Conservation (phyloP, 2,113 vertebrate genomes). For the Equus quagga region DNA sequence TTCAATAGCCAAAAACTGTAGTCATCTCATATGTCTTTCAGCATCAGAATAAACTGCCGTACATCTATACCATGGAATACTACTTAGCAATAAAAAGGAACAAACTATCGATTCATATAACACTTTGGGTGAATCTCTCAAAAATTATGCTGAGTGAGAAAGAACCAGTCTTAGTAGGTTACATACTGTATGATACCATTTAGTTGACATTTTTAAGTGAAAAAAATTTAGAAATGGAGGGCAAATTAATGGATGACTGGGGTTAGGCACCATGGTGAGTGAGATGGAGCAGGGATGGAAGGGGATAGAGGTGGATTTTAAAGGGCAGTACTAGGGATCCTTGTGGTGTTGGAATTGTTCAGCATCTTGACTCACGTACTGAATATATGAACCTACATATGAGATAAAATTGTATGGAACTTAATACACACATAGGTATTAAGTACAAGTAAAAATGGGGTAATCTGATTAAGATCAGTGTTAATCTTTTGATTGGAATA, state of each 20-base stretch:
- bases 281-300: background rate
- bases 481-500: background rate
- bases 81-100: background rate
- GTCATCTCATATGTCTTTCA: background rate
- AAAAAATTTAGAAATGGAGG: background rate
- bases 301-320: background rate
- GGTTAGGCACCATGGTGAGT: background rate
- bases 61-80: background rate
- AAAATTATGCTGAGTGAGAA: background rate
- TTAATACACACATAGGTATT: background rate
- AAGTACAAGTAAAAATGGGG: background rate
- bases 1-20: background rate
- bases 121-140: background rate
- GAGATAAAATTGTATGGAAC: background rate
- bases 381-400: background rate
- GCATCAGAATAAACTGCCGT: background rate
- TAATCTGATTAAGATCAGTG: background rate
- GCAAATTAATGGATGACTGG: background rate
- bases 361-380: background rate
- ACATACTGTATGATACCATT: background rate
- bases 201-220: background rate
- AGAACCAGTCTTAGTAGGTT: background rate
- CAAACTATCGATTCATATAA: background rate
- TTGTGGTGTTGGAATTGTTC: background rate
- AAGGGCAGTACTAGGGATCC: background rate